A percentile compares a stretch with the other conserved stretches of the same genome.
These are phyloP conservation scores for Dendrocincla fuliginosa DNA, from an alignment of 2,797 vertebrate species.

Conservation along the genomic window DNA sequence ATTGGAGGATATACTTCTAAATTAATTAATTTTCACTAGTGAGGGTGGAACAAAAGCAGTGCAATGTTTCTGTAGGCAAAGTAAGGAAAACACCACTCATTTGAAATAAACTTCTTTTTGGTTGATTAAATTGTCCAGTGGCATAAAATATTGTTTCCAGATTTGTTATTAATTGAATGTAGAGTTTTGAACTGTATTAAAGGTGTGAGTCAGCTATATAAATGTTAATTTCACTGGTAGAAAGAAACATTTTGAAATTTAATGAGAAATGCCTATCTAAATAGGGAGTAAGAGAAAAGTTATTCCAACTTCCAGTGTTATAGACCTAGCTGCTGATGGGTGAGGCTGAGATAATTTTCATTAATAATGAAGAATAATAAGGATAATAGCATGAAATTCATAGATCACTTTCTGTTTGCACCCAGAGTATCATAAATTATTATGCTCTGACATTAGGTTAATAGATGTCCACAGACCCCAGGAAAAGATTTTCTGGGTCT, in stretches of 20 bases:
- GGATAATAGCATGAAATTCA: not conserved
- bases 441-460: not conserved
- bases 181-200: not conserved
- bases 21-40: not conserved
- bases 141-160: not conserved
- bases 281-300: not conserved
- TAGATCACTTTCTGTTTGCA: not conserved
- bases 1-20: not conserved
- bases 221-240: not conserved
- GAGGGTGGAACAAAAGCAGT: not conserved
- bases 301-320: not conserved
- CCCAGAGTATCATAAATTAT: not conserved
- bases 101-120: not conserved
- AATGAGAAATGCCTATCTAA: not conserved
- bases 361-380: constrained; percentile 18
- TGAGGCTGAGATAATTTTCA: not conserved
- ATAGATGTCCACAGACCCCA: not conserved
- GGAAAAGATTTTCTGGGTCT: not conserved
- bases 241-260: not conserved
- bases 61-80: not conserved
- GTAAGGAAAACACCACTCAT: not conserved
- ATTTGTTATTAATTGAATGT: not conserved
- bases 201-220: not conserved
- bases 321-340: not conserved
- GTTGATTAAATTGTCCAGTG: not conserved